Percentiles rank a stretch among this genome's conserved stretches.
Evolutionary conservation across 2,888 invertebrate genomes (phyloP).

Genomic region (Fragum sueziense): DNA sequence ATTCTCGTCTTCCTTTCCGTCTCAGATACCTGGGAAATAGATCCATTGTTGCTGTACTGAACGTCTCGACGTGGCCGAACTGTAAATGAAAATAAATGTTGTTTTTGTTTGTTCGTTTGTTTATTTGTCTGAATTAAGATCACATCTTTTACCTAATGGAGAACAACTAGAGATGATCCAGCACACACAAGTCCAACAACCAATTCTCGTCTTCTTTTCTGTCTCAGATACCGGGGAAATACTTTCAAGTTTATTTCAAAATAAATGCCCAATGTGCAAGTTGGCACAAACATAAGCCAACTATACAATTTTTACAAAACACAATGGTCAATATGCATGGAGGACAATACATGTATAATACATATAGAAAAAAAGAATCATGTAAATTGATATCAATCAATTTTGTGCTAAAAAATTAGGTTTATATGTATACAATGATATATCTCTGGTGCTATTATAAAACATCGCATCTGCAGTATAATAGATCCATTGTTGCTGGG

Average conservation of each 20-base stretch:
- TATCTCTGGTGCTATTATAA: too few species aligned
- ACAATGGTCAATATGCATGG: too few species aligned
- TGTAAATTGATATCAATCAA: too few species aligned
- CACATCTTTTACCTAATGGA: slow-evolving; percentile 67
- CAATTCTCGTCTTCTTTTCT: slow-evolving; percentile 85
- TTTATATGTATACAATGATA: neutral
- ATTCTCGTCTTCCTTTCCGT: slow-evolving; percentile 85
- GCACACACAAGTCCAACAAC: slow-evolving; percentile 85
- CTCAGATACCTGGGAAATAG: slow-evolving; percentile 84
- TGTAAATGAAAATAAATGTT: neutral
- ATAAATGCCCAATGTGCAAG: too few species aligned
- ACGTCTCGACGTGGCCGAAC: slow-evolving; percentile 86
- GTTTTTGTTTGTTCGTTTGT: too few species aligned
- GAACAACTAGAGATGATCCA: slow-evolving; percentile 84
- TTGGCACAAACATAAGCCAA: too few species aligned
- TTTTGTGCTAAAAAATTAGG: neutral
- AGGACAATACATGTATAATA: too few species aligned
- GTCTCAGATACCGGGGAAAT: slow-evolving; percentile 84
- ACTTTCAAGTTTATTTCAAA: too few species aligned
- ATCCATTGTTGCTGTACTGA: slow-evolving; percentile 86
- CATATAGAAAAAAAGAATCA: too few species aligned
- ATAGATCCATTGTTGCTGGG: slow-evolving; percentile 85
- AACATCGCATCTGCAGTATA: too few species aligned
- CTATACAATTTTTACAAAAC: too few species aligned
- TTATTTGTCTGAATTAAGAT: too few species aligned